phyloP scores from a whole-genome alignment of 1,140 invertebrate species.

The Myzus persicae region DNA sequence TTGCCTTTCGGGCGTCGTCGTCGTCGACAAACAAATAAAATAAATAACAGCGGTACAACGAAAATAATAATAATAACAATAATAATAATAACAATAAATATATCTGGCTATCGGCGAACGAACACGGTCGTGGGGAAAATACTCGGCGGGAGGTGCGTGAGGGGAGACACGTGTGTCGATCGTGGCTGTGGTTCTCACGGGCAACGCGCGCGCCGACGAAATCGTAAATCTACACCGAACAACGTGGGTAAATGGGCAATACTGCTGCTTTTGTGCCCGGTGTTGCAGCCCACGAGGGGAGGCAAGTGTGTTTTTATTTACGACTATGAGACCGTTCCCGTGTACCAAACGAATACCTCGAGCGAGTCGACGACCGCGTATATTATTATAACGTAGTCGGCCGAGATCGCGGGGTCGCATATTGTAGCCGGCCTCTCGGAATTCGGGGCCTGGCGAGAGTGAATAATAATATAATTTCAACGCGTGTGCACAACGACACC shows the following conservation, averaged over 20 bases:
- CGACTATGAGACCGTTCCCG: neutral
- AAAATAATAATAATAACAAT: neutral
- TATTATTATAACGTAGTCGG: neutral
- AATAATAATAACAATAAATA: slow-evolving; percentile 34
- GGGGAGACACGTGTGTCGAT: slow-evolving; percentile 11
- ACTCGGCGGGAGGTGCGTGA: neutral
- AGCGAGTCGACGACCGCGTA: neutral
- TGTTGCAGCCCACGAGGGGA: neutral
- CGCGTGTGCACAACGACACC: neutral
- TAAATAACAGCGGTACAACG: neutral
- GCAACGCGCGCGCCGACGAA: neutral
- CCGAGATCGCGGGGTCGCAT: neutral
- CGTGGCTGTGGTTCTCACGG: slow-evolving; percentile 33
- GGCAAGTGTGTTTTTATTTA: slow-evolving; percentile 51
- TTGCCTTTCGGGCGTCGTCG: neutral
- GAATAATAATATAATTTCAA: neutral
- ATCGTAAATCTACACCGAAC: slow-evolving; percentile 48
- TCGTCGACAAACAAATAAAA: neutral
- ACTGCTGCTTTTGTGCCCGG: neutral
- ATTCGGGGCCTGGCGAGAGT: too few species aligned
- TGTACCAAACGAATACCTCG: slow-evolving; percentile 16
- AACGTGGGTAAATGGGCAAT: neutral
- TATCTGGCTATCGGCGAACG: slow-evolving; percentile 19
- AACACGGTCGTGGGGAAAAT: slow-evolving; percentile 27
- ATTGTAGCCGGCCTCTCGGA: too few species aligned